Base-by-base conservation (phyloP, 2,888 invertebrate genomes). In the Cheilosia grossa region DNA sequence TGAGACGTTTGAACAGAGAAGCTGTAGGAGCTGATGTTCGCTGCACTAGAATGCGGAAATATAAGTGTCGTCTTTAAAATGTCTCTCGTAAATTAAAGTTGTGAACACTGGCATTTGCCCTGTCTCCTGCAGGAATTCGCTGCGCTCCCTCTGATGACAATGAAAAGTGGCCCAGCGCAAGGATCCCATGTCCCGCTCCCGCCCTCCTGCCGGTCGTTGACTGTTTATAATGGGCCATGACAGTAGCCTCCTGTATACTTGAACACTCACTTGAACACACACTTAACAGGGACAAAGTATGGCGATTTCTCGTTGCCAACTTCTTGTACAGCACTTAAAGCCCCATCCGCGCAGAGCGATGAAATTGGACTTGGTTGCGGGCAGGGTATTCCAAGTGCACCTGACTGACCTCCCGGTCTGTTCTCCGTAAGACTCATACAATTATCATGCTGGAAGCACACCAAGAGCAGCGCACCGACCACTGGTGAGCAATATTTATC, bases 61-160 rank as follows among this genome's bases (percentile, higher is more conserved):
- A 85, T 80, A 85, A 85, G 70, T 61, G 69, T 73, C 69, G 69
- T 70, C 80, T 80, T 85, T 72, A 85, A 85, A 85, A 85, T 85
- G 74, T 80, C 49, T 37, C 58, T 70, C 83, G 74, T 83, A 83
- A 83, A 80, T 83, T 80, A 83, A 75, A 75, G 74, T 70, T 44
- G 44, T 79, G 59, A 33, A 72, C 53, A 33, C 10, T 40, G 58
- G 49, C 47, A 40, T 69, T 59, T 80, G 64, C 44, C 44, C 51
- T 82, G 82, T 78, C 73, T 69, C 47, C 73, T 42, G n/a, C 79
- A 79, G 79, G 21, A 72, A 61, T 64, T 42, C 64, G 47, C 4
- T 49, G 13, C 51, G 19, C 64, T 44, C 67, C 44, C 64, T 64
- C 10, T 61, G 75, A 80, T 80, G 83, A 85, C 80, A 80, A 66